Percentiles rank a stretch among this genome's conserved stretches.
phyloP scores from a whole-genome alignment of 2,113 vertebrate genomes.

The Lepus europaeus region DNA sequence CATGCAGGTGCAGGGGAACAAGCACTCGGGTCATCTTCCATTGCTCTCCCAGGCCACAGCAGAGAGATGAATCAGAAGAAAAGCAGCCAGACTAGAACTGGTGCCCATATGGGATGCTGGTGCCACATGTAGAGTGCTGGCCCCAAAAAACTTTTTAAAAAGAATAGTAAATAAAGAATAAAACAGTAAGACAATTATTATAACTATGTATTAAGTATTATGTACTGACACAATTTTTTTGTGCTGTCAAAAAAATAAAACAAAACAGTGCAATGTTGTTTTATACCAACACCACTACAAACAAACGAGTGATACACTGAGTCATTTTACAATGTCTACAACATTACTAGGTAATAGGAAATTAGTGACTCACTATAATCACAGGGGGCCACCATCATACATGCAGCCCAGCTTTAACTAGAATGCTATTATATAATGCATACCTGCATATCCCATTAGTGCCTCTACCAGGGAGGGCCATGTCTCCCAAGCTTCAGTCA shows the following conservation, averaged over 20 bases:
- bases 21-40: no score
- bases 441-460: background rate
- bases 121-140: no score
- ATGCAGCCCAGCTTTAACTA: background rate
- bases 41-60: no score
- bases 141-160: background rate
- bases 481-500: background rate
- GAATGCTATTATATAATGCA: background rate
- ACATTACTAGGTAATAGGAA: background rate
- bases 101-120: no score
- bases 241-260: background rate
- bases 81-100: no score
- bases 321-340: background rate
- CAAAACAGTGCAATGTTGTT: background rate
- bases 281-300: background rate
- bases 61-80: no score
- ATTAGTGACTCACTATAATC: background rate
- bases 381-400: background rate
- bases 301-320: background rate
- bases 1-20: no score
- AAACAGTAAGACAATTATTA: background rate
- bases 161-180: background rate
- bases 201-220: background rate
- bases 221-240: background rate
- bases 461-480: background rate